phyloP scores from a whole-genome alignment of 2,113 vertebrate genomes.

The Paramisgurnus dabryanus region DNA sequence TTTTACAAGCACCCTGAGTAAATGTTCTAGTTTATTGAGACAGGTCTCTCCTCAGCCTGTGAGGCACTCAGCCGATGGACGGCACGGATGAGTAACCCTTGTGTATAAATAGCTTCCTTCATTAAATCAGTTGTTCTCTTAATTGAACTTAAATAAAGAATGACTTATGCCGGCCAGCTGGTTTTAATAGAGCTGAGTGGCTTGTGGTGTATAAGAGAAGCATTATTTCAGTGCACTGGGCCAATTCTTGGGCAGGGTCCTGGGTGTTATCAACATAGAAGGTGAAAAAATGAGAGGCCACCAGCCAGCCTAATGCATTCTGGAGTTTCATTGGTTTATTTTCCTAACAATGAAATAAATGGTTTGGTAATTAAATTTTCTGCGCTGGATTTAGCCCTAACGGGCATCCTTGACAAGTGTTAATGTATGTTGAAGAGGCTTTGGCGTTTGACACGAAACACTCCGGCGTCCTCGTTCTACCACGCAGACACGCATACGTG shows the following conservation, averaged over 20 bases:
- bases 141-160: constrained; percentile 93
- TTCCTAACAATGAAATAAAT: constrained; percentile 98
- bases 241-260: constrained; percentile 80
- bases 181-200: constrained; percentile 81
- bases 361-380: constrained; percentile 95
- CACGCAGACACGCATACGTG: background rate
- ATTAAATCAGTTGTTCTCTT: constrained; percentile 89
- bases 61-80: constrained; percentile 61
- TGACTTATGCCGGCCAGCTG: constrained; percentile 84
- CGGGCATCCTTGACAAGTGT: constrained; percentile 93
- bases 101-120: constrained; percentile 83
- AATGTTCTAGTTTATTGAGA: constrained; percentile 76
- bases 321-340: constrained; percentile 93
- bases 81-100: constrained; percentile 73
- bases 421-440: constrained; percentile 82
- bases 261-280: constrained; percentile 94
- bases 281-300: constrained; percentile 64
- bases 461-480: constrained; percentile 73
- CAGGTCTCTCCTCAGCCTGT: constrained; percentile 41
- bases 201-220: constrained; percentile 82
- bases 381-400: constrained; percentile 87
- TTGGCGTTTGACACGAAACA: constrained; percentile 86
- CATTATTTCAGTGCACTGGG: constrained; percentile 86
- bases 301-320: constrained; percentile 93
- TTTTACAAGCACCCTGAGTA: constrained; percentile 68